Percentiles rank a stretch among this genome's conserved stretches.
Evolutionary conservation across 2,888 invertebrate species (phyloP).

Genomic region (Amiota minor): DNA sequence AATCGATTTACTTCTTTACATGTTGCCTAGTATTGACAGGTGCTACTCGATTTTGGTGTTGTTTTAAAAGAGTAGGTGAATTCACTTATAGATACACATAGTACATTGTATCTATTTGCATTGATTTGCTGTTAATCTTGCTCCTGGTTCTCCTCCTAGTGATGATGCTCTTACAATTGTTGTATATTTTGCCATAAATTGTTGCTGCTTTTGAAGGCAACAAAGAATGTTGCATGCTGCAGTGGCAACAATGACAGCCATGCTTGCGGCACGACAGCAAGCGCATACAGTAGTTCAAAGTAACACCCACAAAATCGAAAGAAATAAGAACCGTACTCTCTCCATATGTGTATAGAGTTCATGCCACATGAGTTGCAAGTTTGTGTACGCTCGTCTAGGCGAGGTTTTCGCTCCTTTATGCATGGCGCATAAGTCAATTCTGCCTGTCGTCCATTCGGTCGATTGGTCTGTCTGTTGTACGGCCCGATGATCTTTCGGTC

Average conservation of each 20-base stretch:
- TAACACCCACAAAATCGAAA: slow-evolving; percentile 23
- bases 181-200: neutral
- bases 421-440: slow-evolving; percentile 29
- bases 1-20: neutral
- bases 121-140: slow-evolving; percentile 1
- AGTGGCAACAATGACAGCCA: slow-evolving; percentile 61
- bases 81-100: neutral
- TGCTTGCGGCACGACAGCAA: slow-evolving; percentile 8
- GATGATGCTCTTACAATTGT: too few relatives aligned
- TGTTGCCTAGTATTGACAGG: neutral
- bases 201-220: slow-evolving; percentile 49
- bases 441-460: neutral
- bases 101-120: slow-evolving; percentile 20
- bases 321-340: too few relatives aligned
- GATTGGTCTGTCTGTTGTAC: neutral
- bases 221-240: slow-evolving; percentile 65
- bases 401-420: slow-evolving; percentile 12
- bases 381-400: neutral
- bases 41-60: neutral
- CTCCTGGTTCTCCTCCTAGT: too few relatives aligned
- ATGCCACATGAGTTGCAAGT: slow-evolving; percentile 3
- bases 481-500: slow-evolving; percentile 10
- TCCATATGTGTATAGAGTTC: neutral
- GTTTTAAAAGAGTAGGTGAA: neutral
- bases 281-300: slow-evolving; percentile 28